Evolutionary conservation across 1,140 invertebrate species (phyloP), one percentile per base, ranked within the genome.

Genomic region (Saccostrea glomerata): DNA sequence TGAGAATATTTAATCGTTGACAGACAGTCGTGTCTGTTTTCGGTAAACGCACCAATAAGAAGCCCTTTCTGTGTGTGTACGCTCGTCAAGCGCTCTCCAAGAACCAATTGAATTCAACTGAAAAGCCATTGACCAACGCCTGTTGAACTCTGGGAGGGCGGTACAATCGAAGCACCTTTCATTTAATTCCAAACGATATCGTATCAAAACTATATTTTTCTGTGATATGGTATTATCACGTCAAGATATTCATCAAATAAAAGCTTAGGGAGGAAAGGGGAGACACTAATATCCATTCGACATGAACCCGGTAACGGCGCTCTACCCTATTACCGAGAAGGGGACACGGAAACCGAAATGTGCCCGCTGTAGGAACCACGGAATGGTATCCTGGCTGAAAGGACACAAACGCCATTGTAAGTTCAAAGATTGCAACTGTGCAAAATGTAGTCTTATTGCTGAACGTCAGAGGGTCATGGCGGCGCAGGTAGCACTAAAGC

Each of bases 381-480:
- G 97, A 1, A 95, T 98, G 90, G 97, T 97, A 93, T 96, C 97
- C 85, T 96, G 96, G 92, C 96, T 98, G 63, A 98, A 98, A 95
- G 98, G 97, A 5, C 98, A 99, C 96, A 99, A 99, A 94, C 96
- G 97, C 2, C 98, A 98, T 94, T 99, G 98, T 96, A 96, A 96
- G 90, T 98, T 96, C 95, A 96, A 97, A 84, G 95, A 96, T 91
- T 98, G 98, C 94, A 96, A 95, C 55, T 98, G 98, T 95, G 96
- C 97, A 73, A 97, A 97, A 94, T 99, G 98, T 94, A 96, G 96
- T 58, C 95, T 98, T 6, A 98, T 97, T 2, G 97, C 97, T 7
- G 94, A 95, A 84, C 88, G 95, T 83, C 95, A 95, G 90, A 88
- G 94, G 56, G 94, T 95, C 17, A 95, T 95, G 95, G 95, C 95